These are phyloP conservation scores for Elymnias hypermnestra DNA, from an alignment of 1,140 invertebrate species.

Conservation along the genomic window DNA sequence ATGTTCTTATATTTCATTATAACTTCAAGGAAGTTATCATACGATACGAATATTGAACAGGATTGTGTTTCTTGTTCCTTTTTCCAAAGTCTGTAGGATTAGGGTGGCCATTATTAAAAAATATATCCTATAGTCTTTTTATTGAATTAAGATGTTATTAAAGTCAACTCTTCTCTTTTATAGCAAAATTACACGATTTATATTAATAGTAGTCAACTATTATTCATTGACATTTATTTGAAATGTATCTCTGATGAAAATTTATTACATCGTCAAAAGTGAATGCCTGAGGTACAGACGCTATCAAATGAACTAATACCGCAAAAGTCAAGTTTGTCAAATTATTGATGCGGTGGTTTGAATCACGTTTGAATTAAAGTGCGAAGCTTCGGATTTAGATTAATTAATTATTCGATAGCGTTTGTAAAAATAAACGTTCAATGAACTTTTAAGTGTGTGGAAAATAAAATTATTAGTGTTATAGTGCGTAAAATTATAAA, in stretches of 20 bases:
- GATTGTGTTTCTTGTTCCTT: conserved; percentile 19
- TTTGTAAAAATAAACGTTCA: conserved; percentile 29
- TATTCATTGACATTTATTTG: no score
- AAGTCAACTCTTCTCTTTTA: no score
- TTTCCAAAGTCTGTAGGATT: conserved; percentile 30
- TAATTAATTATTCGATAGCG: conserved; percentile 35
- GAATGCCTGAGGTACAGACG: conserved; percentile 64
- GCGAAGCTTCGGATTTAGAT: conserved; percentile 54
- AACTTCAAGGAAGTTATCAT: conserved; percentile 17
- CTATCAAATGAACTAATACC: conserved; percentile 40
- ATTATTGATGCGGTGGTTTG: conserved; percentile 75
- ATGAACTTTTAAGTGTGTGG: conserved; percentile 40
- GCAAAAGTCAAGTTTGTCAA: conserved; percentile 56
- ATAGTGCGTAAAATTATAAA: conserved; percentile 36
- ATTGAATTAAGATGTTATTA: no score
- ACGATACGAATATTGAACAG: no score
- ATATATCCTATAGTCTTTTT: no score
- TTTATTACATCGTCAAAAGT: no score
- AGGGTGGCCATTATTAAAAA: conserved; percentile 23
- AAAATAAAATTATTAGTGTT: conserved; percentile 19
- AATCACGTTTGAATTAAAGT: conserved; percentile 74
- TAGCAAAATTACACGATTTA: no score
- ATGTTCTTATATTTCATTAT: conserved; percentile 1
- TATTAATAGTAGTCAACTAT: no score
- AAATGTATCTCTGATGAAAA: no score